These are phyloP conservation scores for Dryocosmus kuriphilus DNA, from an alignment of 2,888 invertebrate genomes.

Conservation along the genomic window DNA sequence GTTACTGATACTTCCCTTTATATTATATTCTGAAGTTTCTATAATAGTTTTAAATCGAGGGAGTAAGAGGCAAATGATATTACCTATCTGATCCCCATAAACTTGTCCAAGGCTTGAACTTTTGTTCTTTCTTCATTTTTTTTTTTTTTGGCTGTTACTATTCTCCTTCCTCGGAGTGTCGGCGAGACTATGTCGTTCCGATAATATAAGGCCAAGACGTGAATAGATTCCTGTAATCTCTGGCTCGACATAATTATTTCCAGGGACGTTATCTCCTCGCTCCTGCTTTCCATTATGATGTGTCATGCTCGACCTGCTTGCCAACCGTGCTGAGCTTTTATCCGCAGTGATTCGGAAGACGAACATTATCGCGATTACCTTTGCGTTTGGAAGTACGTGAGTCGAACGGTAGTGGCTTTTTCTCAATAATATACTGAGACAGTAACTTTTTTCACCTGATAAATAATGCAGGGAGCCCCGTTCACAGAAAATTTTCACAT, in stretches of 20 bases:
- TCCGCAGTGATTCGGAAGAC: conserved; percentile 38
- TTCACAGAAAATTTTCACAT: background rate
- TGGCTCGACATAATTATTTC: conserved; percentile 59
- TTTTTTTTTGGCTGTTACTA: background rate
- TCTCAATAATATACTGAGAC: conserved; percentile 36
- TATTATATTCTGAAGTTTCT: too few relatives aligned
- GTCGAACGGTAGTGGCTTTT: conserved; percentile 29
- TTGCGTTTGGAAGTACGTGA: conserved; percentile 34
- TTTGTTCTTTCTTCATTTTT: conserved; percentile 5
- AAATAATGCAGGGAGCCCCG: conserved; percentile 18
- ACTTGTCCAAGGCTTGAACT: conserved; percentile 38
- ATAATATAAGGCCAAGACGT: conserved; percentile 59
- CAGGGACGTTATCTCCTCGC: conserved; percentile 54
- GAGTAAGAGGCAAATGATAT: background rate
- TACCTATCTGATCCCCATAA: conserved; percentile 30
- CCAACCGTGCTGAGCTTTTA: conserved; percentile 27
- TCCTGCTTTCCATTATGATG: conserved; percentile 40
- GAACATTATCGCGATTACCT: conserved; percentile 40
- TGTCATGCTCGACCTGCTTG: conserved; percentile 35
- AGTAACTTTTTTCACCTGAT: conserved; percentile 34
- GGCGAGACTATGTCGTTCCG: conserved; percentile 44
- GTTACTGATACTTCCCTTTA: too few relatives aligned
- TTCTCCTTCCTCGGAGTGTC: background rate
- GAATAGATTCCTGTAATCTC: conserved; percentile 61
- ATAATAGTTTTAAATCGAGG: conserved; percentile 16